phyloP scores from a whole-genome alignment of 2,797 vertebrate genomes.

The Alfaro cultratus region DNA sequence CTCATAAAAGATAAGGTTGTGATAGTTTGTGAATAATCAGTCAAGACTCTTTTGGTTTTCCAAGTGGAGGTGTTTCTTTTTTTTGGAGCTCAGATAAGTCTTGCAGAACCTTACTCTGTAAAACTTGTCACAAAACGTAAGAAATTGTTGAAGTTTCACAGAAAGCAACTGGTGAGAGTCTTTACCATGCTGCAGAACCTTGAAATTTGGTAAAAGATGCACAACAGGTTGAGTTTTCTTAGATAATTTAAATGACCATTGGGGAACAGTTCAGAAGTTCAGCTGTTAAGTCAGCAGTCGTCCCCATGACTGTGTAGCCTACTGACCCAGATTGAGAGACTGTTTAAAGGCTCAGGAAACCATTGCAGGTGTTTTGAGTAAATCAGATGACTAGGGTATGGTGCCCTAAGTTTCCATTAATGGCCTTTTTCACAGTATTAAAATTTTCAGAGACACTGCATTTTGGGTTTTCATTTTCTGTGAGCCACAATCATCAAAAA shows the following conservation, averaged over 20 bases:
- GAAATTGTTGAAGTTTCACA: background rate
- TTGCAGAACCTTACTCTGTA: background rate
- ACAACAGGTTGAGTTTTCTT: background rate
- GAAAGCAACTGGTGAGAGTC: background rate
- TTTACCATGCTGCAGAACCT: background rate
- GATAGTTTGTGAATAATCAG: constrained; percentile 31
- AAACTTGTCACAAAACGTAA: background rate
- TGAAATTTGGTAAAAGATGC: background rate
- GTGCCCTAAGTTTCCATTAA: no score
- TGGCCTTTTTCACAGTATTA: no score
- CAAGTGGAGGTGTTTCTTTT: background rate
- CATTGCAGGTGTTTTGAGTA: no score
- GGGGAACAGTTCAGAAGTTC: background rate
- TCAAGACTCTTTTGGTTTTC: constrained; percentile 5
- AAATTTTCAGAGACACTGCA: no score
- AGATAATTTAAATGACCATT: background rate
- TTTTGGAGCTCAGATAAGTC: constrained; percentile 5
- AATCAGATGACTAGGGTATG: no score
- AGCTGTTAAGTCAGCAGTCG: background rate
- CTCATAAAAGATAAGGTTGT: constrained; percentile 33
- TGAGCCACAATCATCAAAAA: no score
- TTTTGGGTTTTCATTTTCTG: no score
- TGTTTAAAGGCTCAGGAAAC: no score
- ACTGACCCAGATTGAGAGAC: no score
- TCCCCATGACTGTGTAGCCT: no score